Base-by-base conservation (phyloP, 2,113 vertebrate genomes). In the Rhipidura dahli region DNA sequence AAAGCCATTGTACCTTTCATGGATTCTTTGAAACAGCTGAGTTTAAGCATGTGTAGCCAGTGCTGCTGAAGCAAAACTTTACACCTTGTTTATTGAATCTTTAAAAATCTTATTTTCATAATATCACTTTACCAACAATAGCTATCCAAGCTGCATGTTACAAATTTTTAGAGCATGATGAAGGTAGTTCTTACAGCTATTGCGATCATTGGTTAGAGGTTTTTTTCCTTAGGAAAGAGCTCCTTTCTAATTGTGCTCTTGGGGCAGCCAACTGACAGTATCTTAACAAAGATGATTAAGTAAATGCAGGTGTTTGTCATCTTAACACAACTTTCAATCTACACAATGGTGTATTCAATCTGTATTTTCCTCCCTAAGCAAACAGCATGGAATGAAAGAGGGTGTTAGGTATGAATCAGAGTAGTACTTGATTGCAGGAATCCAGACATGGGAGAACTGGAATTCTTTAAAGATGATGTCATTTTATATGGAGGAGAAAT, bases 221-320 rank as follows among this genome's bases (percentile, higher is more conserved):
- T 47, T 54, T 57, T 76, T 63, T 15, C 42, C 9, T 54, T 89
- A 40, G 64, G 31, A 86, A 78, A 51, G 40, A 68, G 33, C 24
- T 77, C 28, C 24, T 93, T 70, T 47, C 30, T 83, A 63, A 51
- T 31, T n/a, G 35, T 72, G 33, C 77, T 92, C 79, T 37, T 86
- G 71, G 44, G 66, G 47, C 60, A 33, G 75, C 33, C 40, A 70
- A 8, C 66, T 83, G 70, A 57, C 59, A 63, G 39, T 63, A 49
- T 90, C 82, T 80, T 88, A 83, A 72, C 39, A 77, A 42, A 86
- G 44, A 77, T 73, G 66, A 86, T 88, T 26, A 86, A 93, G 60
- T 90, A 75, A 88, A 59, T 95, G 79, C 84, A 90, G 76, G 51
- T 86, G 60, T 87, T 95, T 71, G 60, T 91, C 35, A 50, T 95